Evolutionary conservation across 2,113 vertebrate species (phyloP).

Genomic region (Myxocyprinus asiaticus): DNA sequence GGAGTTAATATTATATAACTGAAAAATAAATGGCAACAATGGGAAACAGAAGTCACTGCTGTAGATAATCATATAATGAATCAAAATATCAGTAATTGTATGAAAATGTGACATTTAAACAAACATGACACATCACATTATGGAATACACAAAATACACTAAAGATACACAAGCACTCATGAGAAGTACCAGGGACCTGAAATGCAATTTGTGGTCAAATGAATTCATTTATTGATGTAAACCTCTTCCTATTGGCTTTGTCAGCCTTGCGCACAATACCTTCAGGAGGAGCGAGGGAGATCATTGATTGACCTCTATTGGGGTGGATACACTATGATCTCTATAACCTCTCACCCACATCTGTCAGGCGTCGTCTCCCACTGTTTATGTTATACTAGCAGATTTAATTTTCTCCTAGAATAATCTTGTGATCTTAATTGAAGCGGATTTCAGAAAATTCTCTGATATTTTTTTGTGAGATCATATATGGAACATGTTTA

Average conservation of each 20-base stretch:
- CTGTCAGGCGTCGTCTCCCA: neutral
- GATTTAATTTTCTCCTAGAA: slow-evolving; percentile 21
- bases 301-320: slow-evolving; percentile 40
- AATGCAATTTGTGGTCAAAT: slow-evolving; percentile 35
- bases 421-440: slow-evolving; percentile 35
- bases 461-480: slow-evolving; percentile 31
- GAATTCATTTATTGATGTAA: slow-evolving; percentile 43
- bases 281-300: neutral
- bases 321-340: slow-evolving; percentile 42
- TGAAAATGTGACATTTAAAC: neutral
- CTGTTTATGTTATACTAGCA: slow-evolving; percentile 14
- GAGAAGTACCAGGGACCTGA: slow-evolving; percentile 4
- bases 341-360: slow-evolving; percentile 36
- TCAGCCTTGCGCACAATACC: neutral
- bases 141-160: neutral
- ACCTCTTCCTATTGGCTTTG: slow-evolving; percentile 28
- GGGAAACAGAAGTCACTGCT: neutral
- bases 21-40: neutral
- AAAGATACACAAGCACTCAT: neutral
- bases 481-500: slow-evolving; percentile 17
- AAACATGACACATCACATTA: neutral
- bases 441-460: slow-evolving; percentile 27
- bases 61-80: neutral
- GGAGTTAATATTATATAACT: no score
- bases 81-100: neutral